Percentiles rank a stretch among this genome's conserved stretches.
phyloP scores from a whole-genome alignment of 2,888 invertebrate genomes.

The Coenonympha glycerion region DNA sequence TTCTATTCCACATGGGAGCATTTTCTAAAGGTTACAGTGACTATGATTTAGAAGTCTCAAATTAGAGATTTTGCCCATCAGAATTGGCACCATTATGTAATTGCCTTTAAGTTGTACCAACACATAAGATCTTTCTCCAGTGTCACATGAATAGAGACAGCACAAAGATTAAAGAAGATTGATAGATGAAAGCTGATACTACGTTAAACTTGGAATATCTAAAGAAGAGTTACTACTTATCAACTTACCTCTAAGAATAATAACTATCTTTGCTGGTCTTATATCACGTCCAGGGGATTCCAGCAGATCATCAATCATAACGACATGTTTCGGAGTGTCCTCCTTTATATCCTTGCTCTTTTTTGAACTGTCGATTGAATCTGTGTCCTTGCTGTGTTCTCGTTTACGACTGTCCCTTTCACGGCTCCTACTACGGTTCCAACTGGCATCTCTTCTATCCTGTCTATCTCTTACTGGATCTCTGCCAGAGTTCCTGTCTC shows the following conservation, averaged over 20 bases:
- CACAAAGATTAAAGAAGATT: too few relatives aligned
- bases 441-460: slow-evolving; percentile 36
- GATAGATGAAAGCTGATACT: too few relatives aligned
- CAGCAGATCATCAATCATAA: slow-evolving; percentile 89
- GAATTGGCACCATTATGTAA: too few relatives aligned
- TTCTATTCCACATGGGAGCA: too few relatives aligned
- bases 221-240: too few relatives aligned
- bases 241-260: slow-evolving; percentile 86
- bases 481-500: slow-evolving; percentile 33
- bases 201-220: too few relatives aligned
- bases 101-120: too few relatives aligned
- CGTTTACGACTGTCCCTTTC: slow-evolving; percentile 58
- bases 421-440: slow-evolving; percentile 47
- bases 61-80: too few relatives aligned
- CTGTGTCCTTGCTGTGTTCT: slow-evolving; percentile 51
- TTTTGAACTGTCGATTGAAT: slow-evolving; percentile 38
- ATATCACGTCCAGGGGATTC: slow-evolving; percentile 85
- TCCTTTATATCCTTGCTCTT: slow-evolving; percentile 39
- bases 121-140: too few relatives aligned
- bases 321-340: slow-evolving; percentile 45
- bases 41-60: too few relatives aligned
- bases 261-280: slow-evolving; percentile 87
- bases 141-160: too few relatives aligned
- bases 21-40: too few relatives aligned
- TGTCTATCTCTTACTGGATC: slow-evolving; percentile 37